phyloP scores from a whole-genome alignment of 2,888 invertebrate species.

The Philonicus albiceps region DNA sequence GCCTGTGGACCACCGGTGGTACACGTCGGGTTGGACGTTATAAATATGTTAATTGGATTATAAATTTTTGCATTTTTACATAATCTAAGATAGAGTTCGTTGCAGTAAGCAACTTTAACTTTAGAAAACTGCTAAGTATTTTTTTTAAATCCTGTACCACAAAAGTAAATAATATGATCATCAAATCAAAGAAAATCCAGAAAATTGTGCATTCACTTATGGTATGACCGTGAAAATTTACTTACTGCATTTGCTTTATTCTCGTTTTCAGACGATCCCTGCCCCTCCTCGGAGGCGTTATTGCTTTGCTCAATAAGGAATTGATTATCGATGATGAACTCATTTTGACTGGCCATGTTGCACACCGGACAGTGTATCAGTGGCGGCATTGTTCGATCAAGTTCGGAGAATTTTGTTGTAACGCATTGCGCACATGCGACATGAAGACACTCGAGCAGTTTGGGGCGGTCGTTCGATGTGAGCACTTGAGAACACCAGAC shows the following conservation, averaged over 20 bases:
- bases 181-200: too few species aligned
- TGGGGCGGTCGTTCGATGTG: slow-evolving; percentile 71
- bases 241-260: slow-evolving; percentile 57
- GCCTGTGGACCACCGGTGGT: too few species aligned
- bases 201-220: background rate
- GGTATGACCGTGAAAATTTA: slow-evolving; percentile 20
- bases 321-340: slow-evolving; percentile 83
- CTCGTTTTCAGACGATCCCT: slow-evolving; percentile 52
- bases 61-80: too few species aligned
- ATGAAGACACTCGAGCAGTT: slow-evolving; percentile 87
- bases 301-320: slow-evolving; percentile 76
- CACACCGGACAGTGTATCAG: slow-evolving; percentile 73
- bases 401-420: slow-evolving; percentile 69
- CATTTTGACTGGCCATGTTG: slow-evolving; percentile 74
- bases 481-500: slow-evolving; percentile 67
- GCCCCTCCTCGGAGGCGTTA: slow-evolving; percentile 63
- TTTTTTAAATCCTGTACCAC: too few species aligned
- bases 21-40: too few species aligned
- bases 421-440: slow-evolving; percentile 82
- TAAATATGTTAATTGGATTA: too few species aligned
- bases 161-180: too few species aligned
- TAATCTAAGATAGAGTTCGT: too few species aligned
- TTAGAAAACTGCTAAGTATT: too few species aligned
- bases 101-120: too few species aligned
- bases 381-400: slow-evolving; percentile 61